These are phyloP conservation scores for Drosophila baimaii DNA, from an alignment of 1,140 invertebrate species.

Conservation along the genomic window DNA sequence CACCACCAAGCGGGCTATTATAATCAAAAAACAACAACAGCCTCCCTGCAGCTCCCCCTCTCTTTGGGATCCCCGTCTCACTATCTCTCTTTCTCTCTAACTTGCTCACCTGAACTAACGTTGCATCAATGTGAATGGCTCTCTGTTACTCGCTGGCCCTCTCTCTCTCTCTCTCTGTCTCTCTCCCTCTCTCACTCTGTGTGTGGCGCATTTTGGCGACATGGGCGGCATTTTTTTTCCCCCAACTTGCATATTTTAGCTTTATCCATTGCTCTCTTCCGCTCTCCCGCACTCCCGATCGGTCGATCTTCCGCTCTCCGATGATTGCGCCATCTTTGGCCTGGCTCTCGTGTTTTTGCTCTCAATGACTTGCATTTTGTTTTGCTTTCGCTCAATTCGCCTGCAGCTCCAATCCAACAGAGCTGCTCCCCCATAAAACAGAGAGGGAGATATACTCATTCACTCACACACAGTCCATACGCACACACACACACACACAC, in stretches of 20 bases:
- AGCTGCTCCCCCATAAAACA: conserved; percentile 47
- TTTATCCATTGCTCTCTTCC: conserved; percentile 62
- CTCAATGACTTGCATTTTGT: conserved; percentile 81
- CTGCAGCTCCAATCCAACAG: conserved; percentile 68
- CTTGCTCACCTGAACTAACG: conserved; percentile 67
- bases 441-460: conserved; percentile 26
- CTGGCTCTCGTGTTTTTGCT: conserved; percentile 71
- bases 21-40: conserved; percentile 68
- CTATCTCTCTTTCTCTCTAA: conserved; percentile 18
- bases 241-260: conserved; percentile 71
- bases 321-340: conserved; percentile 77
- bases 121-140: conserved; percentile 67
- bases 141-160: conserved; percentile 12
- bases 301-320: conserved; percentile 49
- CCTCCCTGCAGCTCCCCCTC: background rate
- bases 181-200: conserved; percentile 40
- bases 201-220: conserved; percentile 78
- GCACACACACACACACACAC: conserved; percentile 22
- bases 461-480: conserved; percentile 17
- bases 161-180: conserved; percentile 36
- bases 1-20: conserved; percentile 74
- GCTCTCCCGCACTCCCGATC: conserved; percentile 56
- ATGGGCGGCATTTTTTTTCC: conserved; percentile 75
- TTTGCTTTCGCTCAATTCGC: conserved; percentile 68
- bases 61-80: background rate